Conservation (phyloP, 2,113 vertebrate species). For the Caloenas nicobarica region DNA sequence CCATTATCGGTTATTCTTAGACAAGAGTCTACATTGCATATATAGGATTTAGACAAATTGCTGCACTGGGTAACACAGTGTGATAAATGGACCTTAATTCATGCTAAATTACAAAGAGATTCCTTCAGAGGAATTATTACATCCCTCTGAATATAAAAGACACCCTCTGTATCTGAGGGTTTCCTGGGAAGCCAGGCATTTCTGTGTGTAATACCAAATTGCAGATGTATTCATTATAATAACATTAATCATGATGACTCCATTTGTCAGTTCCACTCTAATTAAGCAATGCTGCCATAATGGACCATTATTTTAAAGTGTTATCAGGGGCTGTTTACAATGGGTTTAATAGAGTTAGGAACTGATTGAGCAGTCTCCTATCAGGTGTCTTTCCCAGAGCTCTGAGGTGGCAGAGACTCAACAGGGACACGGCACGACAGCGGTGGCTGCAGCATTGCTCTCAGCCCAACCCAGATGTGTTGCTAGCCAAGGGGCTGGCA, state of each 20-base stretch:
- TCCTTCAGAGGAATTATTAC: conserved; percentile 34
- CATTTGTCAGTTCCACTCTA: conserved; percentile 56
- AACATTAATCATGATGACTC: conserved; percentile 45
- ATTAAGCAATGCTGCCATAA: conserved; percentile 38
- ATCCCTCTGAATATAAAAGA: conserved; percentile 30
- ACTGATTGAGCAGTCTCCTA: not conserved
- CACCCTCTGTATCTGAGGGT: not conserved
- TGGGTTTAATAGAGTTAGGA: not conserved
- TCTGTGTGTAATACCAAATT: conserved; percentile 15
- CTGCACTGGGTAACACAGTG: not conserved
- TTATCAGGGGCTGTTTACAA: conserved; percentile 24
- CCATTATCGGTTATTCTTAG: not conserved
- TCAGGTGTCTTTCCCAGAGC: not conserved
- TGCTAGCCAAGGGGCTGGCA: too few relatives aligned
- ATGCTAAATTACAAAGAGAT: conserved; percentile 21
- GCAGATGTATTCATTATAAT: conserved; percentile 36
- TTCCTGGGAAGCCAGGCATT: conserved; percentile 27
- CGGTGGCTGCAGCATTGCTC: not conserved
- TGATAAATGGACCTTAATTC: conserved; percentile 47
- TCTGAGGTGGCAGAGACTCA: not conserved
- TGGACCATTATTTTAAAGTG: conserved; percentile 33
- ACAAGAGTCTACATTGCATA: not conserved
- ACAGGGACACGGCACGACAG: accelerated
- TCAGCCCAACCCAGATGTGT: too few relatives aligned
- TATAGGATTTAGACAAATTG: conserved; percentile 41